A percentile compares a stretch with the other conserved stretches of the same genome.
These are phyloP conservation scores for Margaritifera margaritifera DNA, from an alignment of 2,888 invertebrate genomes.

Conservation along the genomic window DNA sequence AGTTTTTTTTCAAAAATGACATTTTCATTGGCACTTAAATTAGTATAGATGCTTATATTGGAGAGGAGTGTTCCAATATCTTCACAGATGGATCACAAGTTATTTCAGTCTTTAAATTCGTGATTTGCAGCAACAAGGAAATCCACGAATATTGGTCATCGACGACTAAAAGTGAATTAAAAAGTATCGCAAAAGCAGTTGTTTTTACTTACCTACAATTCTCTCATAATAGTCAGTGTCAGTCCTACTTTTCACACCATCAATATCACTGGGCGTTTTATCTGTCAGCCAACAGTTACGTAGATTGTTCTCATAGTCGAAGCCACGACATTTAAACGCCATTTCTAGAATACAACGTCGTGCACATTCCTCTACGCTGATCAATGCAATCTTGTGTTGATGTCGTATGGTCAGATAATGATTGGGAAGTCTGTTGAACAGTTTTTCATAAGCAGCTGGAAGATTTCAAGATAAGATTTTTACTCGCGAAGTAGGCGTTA, in stretches of 20 bases:
- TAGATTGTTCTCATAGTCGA: constrained; percentile 58
- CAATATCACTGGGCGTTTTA: constrained; percentile 45
- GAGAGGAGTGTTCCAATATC: too few relatives aligned
- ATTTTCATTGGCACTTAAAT: too few relatives aligned
- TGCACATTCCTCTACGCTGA: constrained; percentile 67
- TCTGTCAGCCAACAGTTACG: constrained; percentile 65
- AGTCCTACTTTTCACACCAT: constrained; percentile 49
- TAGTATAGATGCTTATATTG: too few relatives aligned
- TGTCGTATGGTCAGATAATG: constrained; percentile 64
- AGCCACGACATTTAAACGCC: constrained; percentile 62
- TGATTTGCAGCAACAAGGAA: too few relatives aligned
- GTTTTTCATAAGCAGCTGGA: constrained; percentile 63
- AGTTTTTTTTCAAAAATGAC: too few relatives aligned
- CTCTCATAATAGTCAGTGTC: constrained; percentile 64
- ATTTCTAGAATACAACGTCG: constrained; percentile 65
- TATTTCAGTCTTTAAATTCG: too few relatives aligned
- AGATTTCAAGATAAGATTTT: constrained; percentile 5
- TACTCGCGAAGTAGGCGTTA: too few relatives aligned
- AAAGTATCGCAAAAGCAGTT: too few relatives aligned
- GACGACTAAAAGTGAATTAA: neutral
- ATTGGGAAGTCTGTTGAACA: constrained; percentile 64
- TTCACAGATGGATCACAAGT: too few relatives aligned
- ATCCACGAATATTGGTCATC: too few relatives aligned
- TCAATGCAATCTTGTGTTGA: constrained; percentile 55
- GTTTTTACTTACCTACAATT: constrained; percentile 60